Percentiles rank a stretch among this genome's conserved stretches.
Conservation (phyloP, 2,113 vertebrate genomes). For the Callionymus lyra region DNA sequence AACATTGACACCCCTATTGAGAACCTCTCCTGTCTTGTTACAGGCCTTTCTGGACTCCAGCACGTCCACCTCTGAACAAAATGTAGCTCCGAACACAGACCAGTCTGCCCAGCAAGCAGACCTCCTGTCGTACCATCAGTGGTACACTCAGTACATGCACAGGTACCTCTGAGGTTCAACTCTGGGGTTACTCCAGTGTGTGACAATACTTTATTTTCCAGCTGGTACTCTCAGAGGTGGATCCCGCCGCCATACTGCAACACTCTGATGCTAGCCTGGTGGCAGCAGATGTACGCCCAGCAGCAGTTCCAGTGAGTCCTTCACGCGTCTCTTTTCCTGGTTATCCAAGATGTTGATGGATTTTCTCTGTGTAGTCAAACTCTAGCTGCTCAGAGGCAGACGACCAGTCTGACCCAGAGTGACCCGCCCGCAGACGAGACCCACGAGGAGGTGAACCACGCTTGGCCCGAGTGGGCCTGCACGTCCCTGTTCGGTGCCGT, state of each 20-base stretch:
- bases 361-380: slow-evolving; percentile 68
- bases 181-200: too few species aligned
- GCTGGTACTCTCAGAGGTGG: slow-evolving; percentile 60
- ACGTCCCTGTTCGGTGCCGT: slow-evolving; percentile 82
- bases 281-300: slow-evolving; percentile 87
- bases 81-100: slow-evolving; percentile 25
- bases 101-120: slow-evolving; percentile 35
- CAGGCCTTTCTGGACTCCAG: slow-evolving; percentile 26
- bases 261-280: slow-evolving; percentile 83
- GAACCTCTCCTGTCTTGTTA: neutral
- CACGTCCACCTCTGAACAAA: slow-evolving; percentile 15
- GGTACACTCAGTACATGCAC: slow-evolving; percentile 44
- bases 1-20: too few species aligned
- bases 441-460: slow-evolving; percentile 85
- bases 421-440: slow-evolving; percentile 74
- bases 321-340: too few species aligned
- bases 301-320: slow-evolving; percentile 72
- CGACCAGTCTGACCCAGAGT: slow-evolving; percentile 48
- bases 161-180: too few species aligned
- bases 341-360: neutral
- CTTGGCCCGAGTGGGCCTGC: slow-evolving; percentile 97
- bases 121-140: slow-evolving; percentile 30
- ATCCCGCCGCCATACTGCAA: slow-evolving; percentile 67
- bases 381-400: slow-evolving; percentile 49
- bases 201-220: slow-evolving; percentile 11